Conservation (phyloP, 2,113 vertebrate genomes). For the Oryctolagus cuniculus region DNA sequence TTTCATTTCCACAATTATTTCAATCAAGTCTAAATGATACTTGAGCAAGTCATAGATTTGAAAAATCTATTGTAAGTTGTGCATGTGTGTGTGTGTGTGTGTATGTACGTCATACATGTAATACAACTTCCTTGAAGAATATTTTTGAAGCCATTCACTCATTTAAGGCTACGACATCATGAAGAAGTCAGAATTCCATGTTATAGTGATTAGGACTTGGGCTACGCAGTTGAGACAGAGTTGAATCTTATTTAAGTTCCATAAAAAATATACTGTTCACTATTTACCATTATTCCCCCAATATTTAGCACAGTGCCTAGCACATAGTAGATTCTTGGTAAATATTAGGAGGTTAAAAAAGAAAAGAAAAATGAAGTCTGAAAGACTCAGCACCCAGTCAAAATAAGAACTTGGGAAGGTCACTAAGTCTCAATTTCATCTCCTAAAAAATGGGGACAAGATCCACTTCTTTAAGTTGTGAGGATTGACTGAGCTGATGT, state of each 20-base stretch:
- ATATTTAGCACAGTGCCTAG: background rate
- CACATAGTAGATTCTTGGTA: background rate
- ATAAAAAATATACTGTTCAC: background rate
- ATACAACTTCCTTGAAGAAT: background rate
- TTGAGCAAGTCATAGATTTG: background rate
- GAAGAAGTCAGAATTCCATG: background rate
- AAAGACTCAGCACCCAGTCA: background rate
- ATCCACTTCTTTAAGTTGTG: background rate
- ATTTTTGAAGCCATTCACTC: background rate
- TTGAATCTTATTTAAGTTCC: background rate
- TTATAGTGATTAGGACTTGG: background rate
- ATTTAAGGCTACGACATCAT: background rate
- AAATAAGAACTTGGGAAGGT: background rate
- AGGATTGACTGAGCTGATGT: background rate
- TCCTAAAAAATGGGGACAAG: background rate
- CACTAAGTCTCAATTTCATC: background rate
- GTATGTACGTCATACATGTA: background rate
- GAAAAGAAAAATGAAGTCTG: background rate
- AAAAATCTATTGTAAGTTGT: background rate
- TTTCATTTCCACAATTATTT: background rate
- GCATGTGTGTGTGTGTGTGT: background rate
- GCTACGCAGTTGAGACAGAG: background rate
- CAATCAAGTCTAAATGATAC: background rate
- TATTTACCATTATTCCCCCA: background rate
- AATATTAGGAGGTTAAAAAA: background rate